Base-by-base conservation (phyloP, 23 tunicate species). In the Phallusia fumigata region DNA sequence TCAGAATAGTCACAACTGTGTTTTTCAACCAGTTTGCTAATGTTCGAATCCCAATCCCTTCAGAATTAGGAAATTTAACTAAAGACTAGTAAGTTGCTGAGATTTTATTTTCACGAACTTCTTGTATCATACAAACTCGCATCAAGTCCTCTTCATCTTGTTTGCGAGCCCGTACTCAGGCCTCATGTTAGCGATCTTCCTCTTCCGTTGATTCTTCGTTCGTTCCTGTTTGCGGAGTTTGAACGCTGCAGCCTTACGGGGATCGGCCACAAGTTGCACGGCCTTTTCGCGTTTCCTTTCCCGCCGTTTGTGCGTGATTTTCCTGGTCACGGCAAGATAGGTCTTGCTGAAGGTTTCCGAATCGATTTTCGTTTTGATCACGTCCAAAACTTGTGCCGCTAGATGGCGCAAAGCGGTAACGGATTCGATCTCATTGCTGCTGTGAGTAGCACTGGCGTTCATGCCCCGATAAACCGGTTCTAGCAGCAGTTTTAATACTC, bases 381-480 rank as follows among this genome's bases (percentile, higher is more conserved):
- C 80, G 11, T 92, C 91, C 64, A 92, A 32, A 53, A 92, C 97
- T 76, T 92, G 91, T 0, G 45, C 28, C 31, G 97, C 81, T 24
- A 92, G 76, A 19, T 69, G 32, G 32, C 80, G 75, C 35, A 92
- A 75, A 0, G 82, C 76, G 30, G 80, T 76, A 34, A 89, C 80
- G 32, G 86, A 58, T 34, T 87, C 79, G 16, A 35, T 65, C 32
- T 81, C 84, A 13, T 65, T 33, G 5, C 34, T 11, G 5, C 82
- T 76, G 32, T 58, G 73, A 21, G 65, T 44, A 0, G 78, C 80
- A n/a, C 85, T 74, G 6, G 86, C 82, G 32, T 87, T 76, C 22
- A 87, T 52, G 65, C 85, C 87, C 45, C 97, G 79, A 33, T 83
- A 86, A 0, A 92, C 81, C 15, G 86, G 88, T 24, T 87, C 88